Conservation (phyloP, 2,888 invertebrate genomes). For the Hipparchia semele region DNA sequence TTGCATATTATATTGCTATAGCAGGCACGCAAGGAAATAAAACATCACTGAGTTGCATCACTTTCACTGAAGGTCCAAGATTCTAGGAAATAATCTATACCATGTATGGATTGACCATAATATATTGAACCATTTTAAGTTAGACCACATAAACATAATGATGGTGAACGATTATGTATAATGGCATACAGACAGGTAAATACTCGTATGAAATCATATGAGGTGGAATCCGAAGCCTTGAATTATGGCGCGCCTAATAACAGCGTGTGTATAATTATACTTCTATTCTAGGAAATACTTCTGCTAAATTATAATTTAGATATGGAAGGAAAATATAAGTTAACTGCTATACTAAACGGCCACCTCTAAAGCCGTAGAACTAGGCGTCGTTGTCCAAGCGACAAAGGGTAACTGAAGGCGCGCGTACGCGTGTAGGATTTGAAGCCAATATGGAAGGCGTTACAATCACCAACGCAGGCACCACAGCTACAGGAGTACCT, state of each 20-base stretch:
- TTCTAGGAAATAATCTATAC: background rate
- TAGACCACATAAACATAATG: conserved; percentile 11
- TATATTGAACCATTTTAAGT: background rate
- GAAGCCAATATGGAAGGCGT: no score
- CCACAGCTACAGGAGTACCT: no score
- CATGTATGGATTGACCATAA: background rate
- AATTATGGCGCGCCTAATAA: conserved; percentile 26
- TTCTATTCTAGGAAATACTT: conserved; percentile 14
- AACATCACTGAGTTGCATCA: background rate
- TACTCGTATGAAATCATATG: conserved; percentile 20
- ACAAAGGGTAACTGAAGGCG: background rate
- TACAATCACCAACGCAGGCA: no score
- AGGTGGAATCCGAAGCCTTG: conserved; percentile 17
- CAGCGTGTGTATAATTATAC: conserved; percentile 11
- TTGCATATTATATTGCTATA: no score
- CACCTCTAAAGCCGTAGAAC: background rate
- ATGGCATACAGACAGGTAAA: conserved; percentile 27
- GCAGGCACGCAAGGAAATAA: no score
- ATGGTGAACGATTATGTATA: conserved; percentile 21
- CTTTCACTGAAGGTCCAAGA: background rate
- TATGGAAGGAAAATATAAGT: background rate
- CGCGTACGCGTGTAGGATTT: background rate
- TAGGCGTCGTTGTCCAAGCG: no score
- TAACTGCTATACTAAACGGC: background rate
- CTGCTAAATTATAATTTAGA: conserved; percentile 9